Conservation (phyloP, 2,113 vertebrate genomes). For the Rallus limicola region DNA sequence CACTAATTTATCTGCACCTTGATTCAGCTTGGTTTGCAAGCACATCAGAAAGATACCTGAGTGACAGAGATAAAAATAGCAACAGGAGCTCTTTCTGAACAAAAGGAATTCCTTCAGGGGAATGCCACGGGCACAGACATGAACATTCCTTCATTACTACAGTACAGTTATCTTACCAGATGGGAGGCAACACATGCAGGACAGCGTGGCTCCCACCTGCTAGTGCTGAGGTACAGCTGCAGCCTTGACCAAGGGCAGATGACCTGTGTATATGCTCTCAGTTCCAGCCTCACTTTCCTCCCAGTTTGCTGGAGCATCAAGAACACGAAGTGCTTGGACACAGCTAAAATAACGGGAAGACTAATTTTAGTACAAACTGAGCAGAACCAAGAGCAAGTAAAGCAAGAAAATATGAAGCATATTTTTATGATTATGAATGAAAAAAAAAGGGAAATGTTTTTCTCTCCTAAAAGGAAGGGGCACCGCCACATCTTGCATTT, state of each 20-base stretch:
- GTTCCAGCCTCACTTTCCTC: not conserved
- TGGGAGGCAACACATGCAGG: not conserved
- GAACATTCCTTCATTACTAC: not conserved
- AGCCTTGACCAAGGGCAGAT: not conserved
- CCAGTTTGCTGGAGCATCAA: not conserved
- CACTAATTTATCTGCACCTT: not conserved
- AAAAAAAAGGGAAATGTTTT: not conserved
- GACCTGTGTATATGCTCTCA: not conserved
- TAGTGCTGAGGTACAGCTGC: not conserved
- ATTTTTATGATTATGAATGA: not conserved
- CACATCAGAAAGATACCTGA: not conserved
- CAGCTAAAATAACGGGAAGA: not conserved
- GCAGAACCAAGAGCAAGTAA: not conserved
- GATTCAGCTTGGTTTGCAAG: not conserved
- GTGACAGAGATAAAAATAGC: not conserved
- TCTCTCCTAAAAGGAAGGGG: not conserved
- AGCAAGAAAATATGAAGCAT: not conserved
- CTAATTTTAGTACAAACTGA: not conserved
- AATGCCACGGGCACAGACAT: not conserved
- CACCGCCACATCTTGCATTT: not conserved
- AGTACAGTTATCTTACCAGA: not conserved
- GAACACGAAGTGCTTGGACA: not conserved
- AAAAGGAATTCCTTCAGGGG: not conserved
- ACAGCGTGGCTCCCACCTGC: constrained; percentile 8
- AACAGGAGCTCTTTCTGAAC: not conserved